Evolutionary conservation across 2,797 vertebrate species (phyloP).

Genomic region (Cephalopachus bancanus): DNA sequence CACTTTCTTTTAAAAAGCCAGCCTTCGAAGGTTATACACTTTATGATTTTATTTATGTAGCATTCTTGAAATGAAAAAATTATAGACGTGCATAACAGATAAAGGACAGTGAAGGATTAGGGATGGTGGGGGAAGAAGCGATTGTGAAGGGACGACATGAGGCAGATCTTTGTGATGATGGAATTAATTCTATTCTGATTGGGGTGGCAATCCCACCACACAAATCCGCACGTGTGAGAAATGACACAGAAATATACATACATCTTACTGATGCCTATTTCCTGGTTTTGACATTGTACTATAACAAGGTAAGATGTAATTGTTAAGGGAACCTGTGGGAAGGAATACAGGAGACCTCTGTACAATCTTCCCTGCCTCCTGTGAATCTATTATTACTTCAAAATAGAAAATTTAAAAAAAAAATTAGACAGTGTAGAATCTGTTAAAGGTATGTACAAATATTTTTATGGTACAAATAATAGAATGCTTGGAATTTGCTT

Average conservation of each 20-base stretch:
- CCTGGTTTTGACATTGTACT: background rate
- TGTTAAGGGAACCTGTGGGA: accelerated
- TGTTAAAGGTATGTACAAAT: background rate
- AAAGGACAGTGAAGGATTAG: too few relatives aligned
- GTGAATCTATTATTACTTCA: too few relatives aligned
- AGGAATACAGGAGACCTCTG: background rate
- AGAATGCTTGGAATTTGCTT: background rate
- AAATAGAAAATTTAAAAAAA: background rate
- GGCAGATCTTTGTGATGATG: background rate
- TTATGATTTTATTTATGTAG: background rate
- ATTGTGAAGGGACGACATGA: background rate
- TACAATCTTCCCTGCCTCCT: background rate
- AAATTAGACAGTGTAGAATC: background rate
- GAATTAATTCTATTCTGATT: background rate
- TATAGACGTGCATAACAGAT: background rate
- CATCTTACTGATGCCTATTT: background rate
- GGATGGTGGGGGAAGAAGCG: background rate
- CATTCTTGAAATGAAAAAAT: background rate
- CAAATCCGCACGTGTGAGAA: background rate
- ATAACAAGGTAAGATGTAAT: background rate
- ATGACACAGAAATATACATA: background rate
- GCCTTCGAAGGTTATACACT: background rate
- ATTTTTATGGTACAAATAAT: background rate
- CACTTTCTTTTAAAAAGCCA: background rate
- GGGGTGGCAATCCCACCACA: too few relatives aligned